A percentile compares a stretch with the other conserved stretches of the same genome.
Evolutionary conservation across 92 coral and sea anemone species (phyloP).

Genomic region (Chrysogorgia sp.): DNA sequence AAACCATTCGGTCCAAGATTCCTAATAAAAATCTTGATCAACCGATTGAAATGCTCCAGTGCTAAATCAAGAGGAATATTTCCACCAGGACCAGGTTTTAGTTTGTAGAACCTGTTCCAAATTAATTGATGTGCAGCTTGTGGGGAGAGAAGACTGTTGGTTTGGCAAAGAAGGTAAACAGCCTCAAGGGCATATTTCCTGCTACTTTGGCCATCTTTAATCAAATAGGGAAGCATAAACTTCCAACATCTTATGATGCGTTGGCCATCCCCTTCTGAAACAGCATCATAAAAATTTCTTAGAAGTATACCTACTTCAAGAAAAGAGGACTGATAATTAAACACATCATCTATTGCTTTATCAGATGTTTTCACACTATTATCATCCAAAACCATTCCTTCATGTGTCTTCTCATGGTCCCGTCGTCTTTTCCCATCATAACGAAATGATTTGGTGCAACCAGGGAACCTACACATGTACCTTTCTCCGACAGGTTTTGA

Average conservation of each 20-base stretch:
- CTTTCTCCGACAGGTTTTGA: neutral
- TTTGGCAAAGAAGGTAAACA: constrained; percentile 26
- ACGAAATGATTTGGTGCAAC: constrained; percentile 32
- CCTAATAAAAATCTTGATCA: constrained; percentile 14
- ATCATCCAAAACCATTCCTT: constrained; percentile 8
- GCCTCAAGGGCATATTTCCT: constrained; percentile 37
- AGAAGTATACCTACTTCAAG: constrained; percentile 15
- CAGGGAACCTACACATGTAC: constrained; percentile 32
- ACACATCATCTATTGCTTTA: constrained; percentile 9
- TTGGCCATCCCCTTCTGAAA: constrained; percentile 38
- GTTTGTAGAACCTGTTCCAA: constrained; percentile 22
- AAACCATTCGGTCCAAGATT: constrained; percentile 28
- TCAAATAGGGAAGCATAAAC: constrained; percentile 14
- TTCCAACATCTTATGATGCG: too few species aligned
- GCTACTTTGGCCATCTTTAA: constrained; percentile 31
- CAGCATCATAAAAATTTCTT: neutral
- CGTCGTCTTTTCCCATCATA: constrained; percentile 20
- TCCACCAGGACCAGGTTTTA: constrained; percentile 35
- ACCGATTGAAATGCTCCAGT: constrained; percentile 32
- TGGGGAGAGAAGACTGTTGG: constrained; percentile 28
- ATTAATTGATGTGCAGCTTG: constrained; percentile 23
- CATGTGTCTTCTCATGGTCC: constrained; percentile 12
- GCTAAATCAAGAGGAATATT: constrained; percentile 36
- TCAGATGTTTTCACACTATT: neutral
- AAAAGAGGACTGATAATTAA: constrained; percentile 25